A percentile compares a stretch with the other conserved stretches of the same genome.
Evolutionary conservation across 92 coral and sea anemone species (phyloP).

Genomic region (Palythoa grandiflora): DNA sequence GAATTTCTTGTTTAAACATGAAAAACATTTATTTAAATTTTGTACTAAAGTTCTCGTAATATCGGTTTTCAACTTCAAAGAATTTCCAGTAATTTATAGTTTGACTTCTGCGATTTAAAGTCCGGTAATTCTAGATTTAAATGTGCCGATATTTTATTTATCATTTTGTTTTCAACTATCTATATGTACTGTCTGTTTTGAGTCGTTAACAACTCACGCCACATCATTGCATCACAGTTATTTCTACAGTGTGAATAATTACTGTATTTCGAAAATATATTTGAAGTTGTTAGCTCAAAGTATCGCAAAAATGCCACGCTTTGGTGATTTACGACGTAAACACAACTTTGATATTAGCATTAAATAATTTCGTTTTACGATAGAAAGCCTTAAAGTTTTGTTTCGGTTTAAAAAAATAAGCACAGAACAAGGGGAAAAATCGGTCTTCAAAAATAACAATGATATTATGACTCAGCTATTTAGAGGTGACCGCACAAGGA

Average conservation of each 20-base stretch:
- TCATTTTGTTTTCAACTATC: background rate
- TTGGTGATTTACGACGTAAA: constrained; percentile 22
- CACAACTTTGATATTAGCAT: background rate
- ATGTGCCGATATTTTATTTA: background rate
- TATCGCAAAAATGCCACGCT: background rate
- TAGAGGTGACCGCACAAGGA: no score
- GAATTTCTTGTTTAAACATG: constrained; percentile 40
- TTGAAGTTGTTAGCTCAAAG: background rate
- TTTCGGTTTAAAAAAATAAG: background rate
- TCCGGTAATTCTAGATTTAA: background rate
- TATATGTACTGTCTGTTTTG: constrained; percentile 1
- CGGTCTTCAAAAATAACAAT: no score
- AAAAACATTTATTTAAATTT: background rate
- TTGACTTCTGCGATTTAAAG: background rate
- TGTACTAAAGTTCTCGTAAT: background rate
- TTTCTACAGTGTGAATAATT: background rate
- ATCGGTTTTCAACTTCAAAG: background rate
- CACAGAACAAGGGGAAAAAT: no score
- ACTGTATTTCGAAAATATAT: background rate
- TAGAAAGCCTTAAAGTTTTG: background rate
- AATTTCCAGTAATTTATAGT: no score
- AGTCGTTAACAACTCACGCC: background rate
- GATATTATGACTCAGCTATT: no score
- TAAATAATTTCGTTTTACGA: background rate
- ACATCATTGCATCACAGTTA: background rate